phyloP scores from a whole-genome alignment of 2,888 invertebrate genomes.

The Pollenia amentaria region DNA sequence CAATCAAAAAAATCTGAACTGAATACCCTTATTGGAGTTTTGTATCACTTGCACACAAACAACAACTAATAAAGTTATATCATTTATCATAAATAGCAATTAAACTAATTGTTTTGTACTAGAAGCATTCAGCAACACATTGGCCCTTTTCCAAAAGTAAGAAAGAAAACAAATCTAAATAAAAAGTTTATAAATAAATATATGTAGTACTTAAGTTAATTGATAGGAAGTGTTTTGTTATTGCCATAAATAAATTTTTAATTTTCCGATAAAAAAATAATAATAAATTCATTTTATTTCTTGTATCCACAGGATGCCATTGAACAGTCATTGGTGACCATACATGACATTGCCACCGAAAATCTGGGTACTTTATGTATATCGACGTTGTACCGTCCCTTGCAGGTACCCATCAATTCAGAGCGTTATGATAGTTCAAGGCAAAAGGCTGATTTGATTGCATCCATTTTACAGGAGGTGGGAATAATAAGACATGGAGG shows the following conservation, averaged over 20 bases:
- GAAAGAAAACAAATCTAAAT: not conserved
- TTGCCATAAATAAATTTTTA: not conserved
- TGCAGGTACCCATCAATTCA: slow-evolving; percentile 89
- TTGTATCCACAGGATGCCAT: slow-evolving; percentile 86
- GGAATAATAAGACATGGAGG: slow-evolving; percentile 88
- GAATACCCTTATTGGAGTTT: too few relatives aligned
- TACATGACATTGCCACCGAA: slow-evolving; percentile 90
- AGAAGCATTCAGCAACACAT: slow-evolving; percentile 58
- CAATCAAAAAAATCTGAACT: too few relatives aligned
- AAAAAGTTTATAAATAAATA: slow-evolving; percentile 1
- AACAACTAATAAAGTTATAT: slow-evolving; percentile 29
- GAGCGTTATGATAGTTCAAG: slow-evolving; percentile 90
- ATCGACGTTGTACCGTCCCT: slow-evolving; percentile 88
- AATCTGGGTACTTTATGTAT: slow-evolving; percentile 90
- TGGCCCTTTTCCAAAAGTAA: slow-evolving; percentile 9
- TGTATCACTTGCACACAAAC: not conserved
- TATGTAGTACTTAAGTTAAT: slow-evolving; percentile 1
- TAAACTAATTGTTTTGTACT: slow-evolving; percentile 76
- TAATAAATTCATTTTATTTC: not conserved
- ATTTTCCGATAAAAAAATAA: not conserved
- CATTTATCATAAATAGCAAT: slow-evolving; percentile 77
- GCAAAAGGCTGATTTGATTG: slow-evolving; percentile 92
- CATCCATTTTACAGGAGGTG: slow-evolving; percentile 90
- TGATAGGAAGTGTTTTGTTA: not conserved
- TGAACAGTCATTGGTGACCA: slow-evolving; percentile 89